Evolutionary conservation across 2,888 invertebrate species (phyloP).

Genomic region (Linnaemya tessellans): DNA sequence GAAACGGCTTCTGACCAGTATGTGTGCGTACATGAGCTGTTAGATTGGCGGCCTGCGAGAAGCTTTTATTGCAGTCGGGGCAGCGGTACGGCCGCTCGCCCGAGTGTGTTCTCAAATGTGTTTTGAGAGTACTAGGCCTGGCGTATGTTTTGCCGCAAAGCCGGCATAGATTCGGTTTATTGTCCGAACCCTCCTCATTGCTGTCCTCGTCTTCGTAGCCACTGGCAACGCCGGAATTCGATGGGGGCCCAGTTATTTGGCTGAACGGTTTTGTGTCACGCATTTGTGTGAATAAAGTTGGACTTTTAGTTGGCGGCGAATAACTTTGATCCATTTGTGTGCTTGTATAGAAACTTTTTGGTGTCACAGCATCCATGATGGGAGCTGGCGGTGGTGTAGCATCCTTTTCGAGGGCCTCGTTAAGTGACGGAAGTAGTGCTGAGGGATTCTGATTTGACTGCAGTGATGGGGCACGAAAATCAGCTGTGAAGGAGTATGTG

Average conservation of each 20-base stretch:
- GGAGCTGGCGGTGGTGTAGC: conserved; percentile 79
- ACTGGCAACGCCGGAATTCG: conserved; percentile 79
- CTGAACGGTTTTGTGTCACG: conserved; percentile 77
- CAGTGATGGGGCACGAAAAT: conserved; percentile 87
- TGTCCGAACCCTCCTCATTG: conserved; percentile 84
- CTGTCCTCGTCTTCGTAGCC: conserved; percentile 88
- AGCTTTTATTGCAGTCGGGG: conserved; percentile 97
- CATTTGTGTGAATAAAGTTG: conserved; percentile 74
- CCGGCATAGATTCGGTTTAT: conserved; percentile 94
- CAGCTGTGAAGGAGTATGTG: conserved; percentile 93
- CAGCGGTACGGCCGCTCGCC: conserved; percentile 92
- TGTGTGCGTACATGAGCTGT: conserved; percentile 96
- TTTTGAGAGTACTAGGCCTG: conserved; percentile 97
- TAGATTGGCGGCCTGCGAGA: conserved; percentile 98
- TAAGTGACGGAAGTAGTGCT: conserved; percentile 83
- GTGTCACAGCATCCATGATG: conserved; percentile 75
- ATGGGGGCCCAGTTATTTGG: conserved; percentile 60
- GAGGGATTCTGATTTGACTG: conserved; percentile 78
- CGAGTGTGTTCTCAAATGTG: conserved; percentile 97
- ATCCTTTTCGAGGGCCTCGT: conserved; percentile 77
- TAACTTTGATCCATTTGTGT: conserved; percentile 77
- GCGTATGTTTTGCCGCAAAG: conserved; percentile 99
- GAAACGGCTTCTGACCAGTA: conserved; percentile 98
- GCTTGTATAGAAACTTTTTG: conserved; percentile 82
- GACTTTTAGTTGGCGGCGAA: conserved; percentile 82